Percentiles rank a stretch among this genome's conserved stretches.
Conservation (phyloP, 2,113 vertebrate species). For the Myotis yumanensis region DNA sequence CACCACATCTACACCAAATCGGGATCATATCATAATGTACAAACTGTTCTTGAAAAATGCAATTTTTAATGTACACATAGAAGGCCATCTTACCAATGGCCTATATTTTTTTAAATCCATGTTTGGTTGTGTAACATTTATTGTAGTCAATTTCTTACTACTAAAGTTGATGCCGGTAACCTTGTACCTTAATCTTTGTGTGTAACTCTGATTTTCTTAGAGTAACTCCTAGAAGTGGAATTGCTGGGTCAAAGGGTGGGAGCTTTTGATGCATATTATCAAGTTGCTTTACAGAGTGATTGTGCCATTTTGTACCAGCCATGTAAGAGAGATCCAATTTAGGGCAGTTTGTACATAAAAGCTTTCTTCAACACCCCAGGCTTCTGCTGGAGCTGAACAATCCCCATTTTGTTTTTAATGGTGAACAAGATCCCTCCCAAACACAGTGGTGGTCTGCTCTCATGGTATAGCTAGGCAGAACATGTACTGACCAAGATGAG, state of each 20-base stretch:
- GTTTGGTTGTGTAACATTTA: background rate
- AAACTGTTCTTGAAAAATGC: slow-evolving; percentile 15
- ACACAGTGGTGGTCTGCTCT: background rate
- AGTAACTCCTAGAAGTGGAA: slow-evolving; percentile 24
- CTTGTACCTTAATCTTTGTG: background rate
- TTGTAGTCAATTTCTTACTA: background rate
- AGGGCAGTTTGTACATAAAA: slow-evolving; percentile 2
- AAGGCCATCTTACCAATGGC: background rate
- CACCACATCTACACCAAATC: background rate
- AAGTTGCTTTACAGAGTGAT: background rate
- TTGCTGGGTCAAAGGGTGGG: slow-evolving; percentile 5
- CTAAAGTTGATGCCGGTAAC: background rate
- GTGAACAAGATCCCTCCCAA: background rate
- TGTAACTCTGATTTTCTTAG: background rate
- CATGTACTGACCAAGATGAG: background rate
- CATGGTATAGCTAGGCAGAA: background rate
- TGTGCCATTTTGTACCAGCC: background rate
- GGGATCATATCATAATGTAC: background rate
- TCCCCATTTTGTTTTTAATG: background rate
- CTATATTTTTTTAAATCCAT: slow-evolving; percentile 27
- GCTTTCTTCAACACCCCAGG: background rate
- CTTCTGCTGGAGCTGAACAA: background rate
- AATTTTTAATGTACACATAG: background rate
- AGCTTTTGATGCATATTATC: slow-evolving; percentile 2
- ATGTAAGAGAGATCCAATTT: background rate